Percentiles rank a stretch among this genome's conserved stretches.
phyloP scores from a whole-genome alignment of 1,140 invertebrate genomes.

The Pseudomyrmex dendroicus region DNA sequence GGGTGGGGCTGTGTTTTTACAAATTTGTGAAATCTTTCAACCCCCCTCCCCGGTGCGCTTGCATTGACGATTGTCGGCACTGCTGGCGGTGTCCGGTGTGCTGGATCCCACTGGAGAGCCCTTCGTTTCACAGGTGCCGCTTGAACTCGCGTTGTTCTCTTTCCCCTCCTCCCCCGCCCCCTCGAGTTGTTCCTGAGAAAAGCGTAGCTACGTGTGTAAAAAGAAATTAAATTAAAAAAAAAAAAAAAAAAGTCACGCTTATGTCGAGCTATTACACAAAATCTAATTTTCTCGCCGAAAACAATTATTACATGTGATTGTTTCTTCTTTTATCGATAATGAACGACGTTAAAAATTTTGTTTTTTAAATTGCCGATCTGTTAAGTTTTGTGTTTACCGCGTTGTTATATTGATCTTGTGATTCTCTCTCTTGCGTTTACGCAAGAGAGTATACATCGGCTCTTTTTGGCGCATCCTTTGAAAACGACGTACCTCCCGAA shows the following conservation, averaged over 20 bases:
- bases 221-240: too few relatives aligned
- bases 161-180: too few relatives aligned
- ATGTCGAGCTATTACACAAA: too few relatives aligned
- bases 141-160: background rate
- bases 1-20: slow-evolving; percentile 68
- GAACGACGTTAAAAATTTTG: background rate
- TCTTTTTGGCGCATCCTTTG: slow-evolving; percentile 14
- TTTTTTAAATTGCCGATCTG: slow-evolving; percentile 22
- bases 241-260: too few relatives aligned
- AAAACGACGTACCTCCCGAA: slow-evolving; percentile 13
- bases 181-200: too few relatives aligned
- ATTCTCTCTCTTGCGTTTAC: too few relatives aligned
- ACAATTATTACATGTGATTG: too few relatives aligned
- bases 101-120: background rate
- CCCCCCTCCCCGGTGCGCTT: background rate
- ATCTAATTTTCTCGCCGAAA: too few relatives aligned
- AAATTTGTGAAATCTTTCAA: slow-evolving; percentile 49
- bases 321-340: slow-evolving; percentile 2
- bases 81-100: slow-evolving; percentile 77
- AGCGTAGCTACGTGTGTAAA: too few relatives aligned
- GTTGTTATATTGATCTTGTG: slow-evolving; percentile 4
- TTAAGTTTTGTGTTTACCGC: background rate
- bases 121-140: background rate
- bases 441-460: background rate
- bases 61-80: slow-evolving; percentile 68